Percentiles rank a stretch among this genome's conserved stretches.
Evolutionary conservation across 2,113 vertebrate genomes (phyloP).

Genomic region (Crotalus helleri): DNA sequence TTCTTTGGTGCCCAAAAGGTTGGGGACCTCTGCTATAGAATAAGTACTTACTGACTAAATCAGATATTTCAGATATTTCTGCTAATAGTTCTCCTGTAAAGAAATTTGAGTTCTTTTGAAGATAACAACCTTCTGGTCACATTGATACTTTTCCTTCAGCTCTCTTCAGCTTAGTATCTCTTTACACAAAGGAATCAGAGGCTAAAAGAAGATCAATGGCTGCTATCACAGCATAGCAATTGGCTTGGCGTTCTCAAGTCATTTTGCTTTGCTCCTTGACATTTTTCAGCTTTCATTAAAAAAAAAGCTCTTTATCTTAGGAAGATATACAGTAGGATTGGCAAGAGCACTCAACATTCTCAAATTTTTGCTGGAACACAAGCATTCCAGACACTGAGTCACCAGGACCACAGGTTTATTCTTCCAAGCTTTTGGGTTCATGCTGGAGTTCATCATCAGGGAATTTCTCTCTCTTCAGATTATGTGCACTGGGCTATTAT

Average conservation of each 20-base stretch:
- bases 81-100: background rate
- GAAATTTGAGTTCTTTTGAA: background rate
- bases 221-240: background rate
- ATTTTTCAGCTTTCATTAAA: background rate
- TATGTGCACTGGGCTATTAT: background rate
- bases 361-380: background rate
- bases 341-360: background rate
- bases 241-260: background rate
- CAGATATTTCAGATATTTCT: background rate
- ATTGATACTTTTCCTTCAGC: background rate
- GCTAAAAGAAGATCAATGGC: background rate
- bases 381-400: too few species aligned
- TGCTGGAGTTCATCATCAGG: background rate
- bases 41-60: background rate
- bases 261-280: background rate
- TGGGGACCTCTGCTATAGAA: background rate
- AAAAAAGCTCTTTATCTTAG: background rate
- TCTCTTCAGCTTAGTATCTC: background rate
- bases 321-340: background rate
- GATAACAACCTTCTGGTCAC: background rate
- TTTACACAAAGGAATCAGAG: background rate
- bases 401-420: background rate
- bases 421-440: background rate
- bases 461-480: background rate
- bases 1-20: too few species aligned